Base-by-base conservation (phyloP, 2,797 vertebrate genomes). In the Enteromius viviparus region DNA sequence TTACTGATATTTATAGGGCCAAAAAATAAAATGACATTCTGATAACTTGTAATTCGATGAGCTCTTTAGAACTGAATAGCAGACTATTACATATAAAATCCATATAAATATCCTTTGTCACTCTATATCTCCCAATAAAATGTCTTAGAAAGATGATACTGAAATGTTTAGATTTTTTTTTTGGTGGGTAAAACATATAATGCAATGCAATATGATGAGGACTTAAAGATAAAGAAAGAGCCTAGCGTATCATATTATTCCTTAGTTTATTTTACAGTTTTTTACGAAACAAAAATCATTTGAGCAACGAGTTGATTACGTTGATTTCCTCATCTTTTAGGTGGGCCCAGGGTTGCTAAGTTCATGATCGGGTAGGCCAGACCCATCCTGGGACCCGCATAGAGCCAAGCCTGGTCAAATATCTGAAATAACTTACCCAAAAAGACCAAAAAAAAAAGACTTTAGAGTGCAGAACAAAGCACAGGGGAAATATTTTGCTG, bases 401-500 rank as follows among this genome's bases (percentile, higher is more conserved):
- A 34, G 45, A 65, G 60, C 12, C 21, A 19, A 29, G 58, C 26
- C 76, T 65, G 29, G 0, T 49, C 42, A 32, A 49, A 65, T 78
- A 78, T n/a, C 1, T 78, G 37, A 68, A 68, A 47, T 26, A 55
- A 53, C 65, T 68, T 26, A 7, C 26, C 32, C 15, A 21, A 66
- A 78, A 76, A 34, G 5, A 60, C 37, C 9, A 34, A 34, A 34
- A 37, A 37, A 37, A 70, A 60, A 0, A 47, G 11, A 47, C 40
- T 29, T 70, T 60, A 45, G 42, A 76, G 53, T 58, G 21, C 34
- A 76, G 71, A 70, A 76, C 53, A 49, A 69, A 81, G 40, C 68
- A 47, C 68, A 77, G 66, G 55, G 74, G 37, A 81, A 76, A 78
- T 77, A 82, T 76, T 83, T 58, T 51, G 58, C 42, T 1, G 17